Evolutionary conservation across 2,888 invertebrate genomes (phyloP).

Genomic region (Rhagonycha fulva): DNA sequence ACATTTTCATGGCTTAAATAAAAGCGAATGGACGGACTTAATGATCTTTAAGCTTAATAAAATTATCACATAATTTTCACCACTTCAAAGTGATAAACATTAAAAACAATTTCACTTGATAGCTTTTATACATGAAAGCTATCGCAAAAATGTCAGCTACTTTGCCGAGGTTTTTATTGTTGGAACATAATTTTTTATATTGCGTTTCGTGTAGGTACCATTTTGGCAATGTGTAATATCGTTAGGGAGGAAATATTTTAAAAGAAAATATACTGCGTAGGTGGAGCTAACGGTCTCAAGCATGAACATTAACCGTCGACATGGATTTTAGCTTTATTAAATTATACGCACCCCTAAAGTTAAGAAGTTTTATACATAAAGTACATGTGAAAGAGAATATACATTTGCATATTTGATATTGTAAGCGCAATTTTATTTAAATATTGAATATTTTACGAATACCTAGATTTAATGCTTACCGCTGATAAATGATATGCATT

Average conservation of each 20-base stretch:
- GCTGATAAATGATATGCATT: neutral
- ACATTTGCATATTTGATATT: neutral
- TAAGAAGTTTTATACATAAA: constrained; percentile 12
- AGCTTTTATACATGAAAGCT: neutral
- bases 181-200: neutral
- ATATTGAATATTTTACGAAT: neutral
- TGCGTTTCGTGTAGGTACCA: neutral
- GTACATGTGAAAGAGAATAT: neutral
- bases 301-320: constrained; percentile 20
- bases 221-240: constrained; percentile 7
- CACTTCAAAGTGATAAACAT: neutral
- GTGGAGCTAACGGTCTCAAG: constrained; percentile 9
- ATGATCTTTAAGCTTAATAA: neutral
- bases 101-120: neutral
- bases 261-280: constrained; percentile 8
- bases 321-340: constrained; percentile 25
- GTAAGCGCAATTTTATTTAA: neutral
- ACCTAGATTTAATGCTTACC: neutral
- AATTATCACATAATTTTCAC: neutral
- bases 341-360: constrained; percentile 22
- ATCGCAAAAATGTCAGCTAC: neutral
- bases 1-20: neutral
- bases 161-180: neutral
- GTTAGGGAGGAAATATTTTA: constrained; percentile 12
- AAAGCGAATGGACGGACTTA: neutral